Evolutionary conservation across 2,888 invertebrate genomes (phyloP), one percentile per base, ranked within the genome.

Genomic region (Harpagoxenus sublaevis): DNA sequence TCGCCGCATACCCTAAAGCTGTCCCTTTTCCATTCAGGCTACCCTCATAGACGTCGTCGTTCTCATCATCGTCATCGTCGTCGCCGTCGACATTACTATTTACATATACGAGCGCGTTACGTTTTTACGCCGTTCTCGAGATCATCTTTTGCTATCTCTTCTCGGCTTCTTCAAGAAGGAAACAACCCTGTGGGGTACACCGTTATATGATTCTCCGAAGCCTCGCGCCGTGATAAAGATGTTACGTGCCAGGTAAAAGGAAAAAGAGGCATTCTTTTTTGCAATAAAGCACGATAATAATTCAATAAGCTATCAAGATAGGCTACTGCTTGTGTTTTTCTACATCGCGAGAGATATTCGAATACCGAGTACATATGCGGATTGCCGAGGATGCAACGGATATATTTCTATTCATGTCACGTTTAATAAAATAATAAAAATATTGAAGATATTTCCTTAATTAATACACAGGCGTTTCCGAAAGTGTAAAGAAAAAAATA

Each of bases 101-200:
- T 90, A 90, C 84, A 81, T 89, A 68, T 89, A 68, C 81, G 23
- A 82, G 79, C 77, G 35, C 68, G 75, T 84, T 86, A 70, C 81
- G 28, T 70, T 73, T 79, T 71, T 81, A 63, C 79, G 75, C 42
- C 23, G 18, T 66, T 74, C 68, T 77, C 74, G 79, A 73, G 68
- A 83, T 88, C 83, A 79, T 74, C 74, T 45, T 55, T 45, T 55
- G 51, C 45, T 82, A 79, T 84, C 53, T 60, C 48, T 48, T 18
- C 18, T 2, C 12, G 8, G 12, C 28, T 70, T 65, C 65, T 48
- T 57, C 45, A 10, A 62, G 3, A 10, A 57, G 68, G n/a, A 77
- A 86, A 84, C 83, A 83, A 48, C 65, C 60, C 77, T 55, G 63
- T 71, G 75, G 48, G 57, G 39, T 73, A 39, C 55, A 45, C 48